Base-by-base conservation (phyloP, 2,888 invertebrate genomes). In the Eristalis arbustorum region DNA sequence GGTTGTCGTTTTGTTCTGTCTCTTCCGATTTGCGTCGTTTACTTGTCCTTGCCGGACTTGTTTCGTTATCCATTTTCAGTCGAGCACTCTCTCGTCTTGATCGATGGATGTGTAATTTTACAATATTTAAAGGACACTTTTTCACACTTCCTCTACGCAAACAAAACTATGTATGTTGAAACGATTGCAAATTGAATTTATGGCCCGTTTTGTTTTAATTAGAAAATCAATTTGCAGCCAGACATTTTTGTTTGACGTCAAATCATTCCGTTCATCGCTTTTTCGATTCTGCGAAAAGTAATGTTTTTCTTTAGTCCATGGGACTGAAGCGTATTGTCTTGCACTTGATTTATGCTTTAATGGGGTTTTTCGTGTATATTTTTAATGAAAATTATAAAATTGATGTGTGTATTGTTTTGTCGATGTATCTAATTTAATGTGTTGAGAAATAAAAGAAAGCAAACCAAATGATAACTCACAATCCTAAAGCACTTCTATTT, bases 1-100 rank as follows among this genome's bases (percentile, higher is more conserved):
- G 5, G 31, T 81, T 76, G 59, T 78, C 78, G 14, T 74, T 78
- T 8, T 61, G 11, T 62, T 81, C 73, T 14, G 42, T 14, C 74
- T 87, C 85, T 56, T 87, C 82, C 0, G 85, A 87, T 71, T 87
- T 87, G 62, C 74, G 82, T 42, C 82, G 73, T 72, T 87, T 87
- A 34, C 13, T 78, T 1, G 57, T 63, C 10, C 34, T 64, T 57
- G 14, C 42, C 14, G 78, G 74, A 62, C 69, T 74, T 28, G 74
- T 69, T 13, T 87, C 78, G 34, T 78, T 77, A 61, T 85, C 81
- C 81, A 81, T 82, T 23, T 73, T 57, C 23, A 49, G 49, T 49
- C 49, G 49, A 18, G 8, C 49, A 49, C n/a, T 18, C 49, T 18
- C 49, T 18, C 8, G 18, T 28, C n/a, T 23, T 23, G 31, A 18